A percentile compares a stretch with the other conserved stretches of the same genome.
These are phyloP conservation scores for Eubasilissa regina DNA, from an alignment of 1,140 invertebrate genomes.

Conservation along the genomic window DNA sequence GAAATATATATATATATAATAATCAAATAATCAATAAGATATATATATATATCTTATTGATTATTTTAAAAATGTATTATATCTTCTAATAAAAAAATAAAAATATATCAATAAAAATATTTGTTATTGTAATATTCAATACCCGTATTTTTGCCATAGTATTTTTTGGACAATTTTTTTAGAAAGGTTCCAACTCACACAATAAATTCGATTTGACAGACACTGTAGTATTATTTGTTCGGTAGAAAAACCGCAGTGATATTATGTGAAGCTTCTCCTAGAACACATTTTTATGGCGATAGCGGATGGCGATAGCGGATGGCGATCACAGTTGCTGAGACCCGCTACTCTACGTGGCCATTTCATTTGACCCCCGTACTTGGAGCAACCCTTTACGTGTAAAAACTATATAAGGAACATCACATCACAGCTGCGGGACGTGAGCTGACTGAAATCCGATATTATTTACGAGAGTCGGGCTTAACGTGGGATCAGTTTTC, in stretches of 20 bases:
- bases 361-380: conserved; percentile 49
- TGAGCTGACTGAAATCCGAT: conserved; percentile 44
- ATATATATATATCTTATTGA: too few species aligned
- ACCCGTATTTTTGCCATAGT: too few species aligned
- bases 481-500: conserved; percentile 56
- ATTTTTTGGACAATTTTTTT: too few species aligned
- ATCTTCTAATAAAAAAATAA: too few species aligned
- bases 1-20: too few species aligned
- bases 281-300: neutral
- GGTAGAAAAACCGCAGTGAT: neutral
- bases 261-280: neutral
- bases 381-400: conserved; percentile 52
- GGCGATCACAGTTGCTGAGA: neutral
- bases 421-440: conserved; percentile 52
- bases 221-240: neutral
- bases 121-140: too few species aligned
- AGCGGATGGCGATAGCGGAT: neutral
- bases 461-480: conserved; percentile 52
- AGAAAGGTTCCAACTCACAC: too few species aligned
- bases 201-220: too few species aligned
- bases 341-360: conserved; percentile 49
- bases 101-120: too few species aligned
- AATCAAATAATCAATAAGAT: too few species aligned
- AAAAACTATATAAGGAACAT: conserved; percentile 57
- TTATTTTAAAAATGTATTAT: too few species aligned